Evolutionary conservation across 92 coral and sea anemone species (phyloP), one percentile per base, ranked within the genome.

Genomic region (Palythoa caribaeorum): DNA sequence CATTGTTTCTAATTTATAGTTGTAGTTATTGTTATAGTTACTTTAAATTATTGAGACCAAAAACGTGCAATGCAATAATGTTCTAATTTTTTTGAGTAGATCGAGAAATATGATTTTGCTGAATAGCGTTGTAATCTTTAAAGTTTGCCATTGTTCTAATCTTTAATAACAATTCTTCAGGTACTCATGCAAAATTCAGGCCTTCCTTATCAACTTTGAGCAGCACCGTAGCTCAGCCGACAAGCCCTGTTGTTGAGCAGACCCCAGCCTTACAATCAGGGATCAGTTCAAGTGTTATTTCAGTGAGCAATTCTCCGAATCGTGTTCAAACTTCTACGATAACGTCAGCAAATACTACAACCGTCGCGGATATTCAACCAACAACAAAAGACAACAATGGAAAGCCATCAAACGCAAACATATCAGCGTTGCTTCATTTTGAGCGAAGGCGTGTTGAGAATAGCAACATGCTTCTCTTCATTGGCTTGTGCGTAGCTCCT

Each of bases 401-500:
- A 47, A 48, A 16, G 16, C 2, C 36, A 40, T 9, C 14, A 53
- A 17, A 28, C 0, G 28, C 28, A n/a, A 48, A 50, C 11, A 5
- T 9, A 48, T 75, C 60, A 0, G 60, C 48, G 9, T n/a, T 59
- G 19, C 19, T 59, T 17, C 65, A 17, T 8, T 9, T 38, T 6
- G 68, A 54, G 11, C 19, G 28, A 20, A 63, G 76, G 62, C 60
- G 63, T 16, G 39, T 52, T 1, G 59, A 28, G 39, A 69, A 47
- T 44, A 63, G 63, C 48, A 65, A 69, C 10, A 35, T 28, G 19
- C 21, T 63, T 47, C 76, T 81, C 2, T 81, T 40, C 73, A 12
- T 81, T 35, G 86, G 76, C 17, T 8, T 81, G 76, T 47, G 76
- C 20, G 76, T 69, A n/a, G 86, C 86, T 0, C 76, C 86, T 20